Percentiles rank a stretch among this genome's conserved stretches.
Evolutionary conservation across 2,113 vertebrate genomes (phyloP).

Genomic region (Laticauda laticaudata): DNA sequence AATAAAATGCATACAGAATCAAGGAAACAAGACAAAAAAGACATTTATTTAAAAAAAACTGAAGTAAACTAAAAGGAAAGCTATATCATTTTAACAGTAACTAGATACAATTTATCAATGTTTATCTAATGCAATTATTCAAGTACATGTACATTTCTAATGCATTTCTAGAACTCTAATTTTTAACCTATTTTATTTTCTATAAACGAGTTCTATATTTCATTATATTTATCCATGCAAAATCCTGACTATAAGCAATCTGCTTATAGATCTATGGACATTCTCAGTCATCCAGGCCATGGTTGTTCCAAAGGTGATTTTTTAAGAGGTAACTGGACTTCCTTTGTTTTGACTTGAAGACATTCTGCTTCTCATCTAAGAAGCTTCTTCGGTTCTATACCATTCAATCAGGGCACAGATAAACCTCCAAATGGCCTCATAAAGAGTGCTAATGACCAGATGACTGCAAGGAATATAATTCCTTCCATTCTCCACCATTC

Average conservation of each 20-base stretch:
- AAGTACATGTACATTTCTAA: not conserved
- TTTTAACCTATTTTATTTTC: not conserved
- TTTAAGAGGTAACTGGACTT: not conserved
- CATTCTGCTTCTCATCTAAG: too few species aligned
- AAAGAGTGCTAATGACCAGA: too few species aligned
- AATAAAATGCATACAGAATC: not conserved
- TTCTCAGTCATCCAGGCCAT: not conserved
- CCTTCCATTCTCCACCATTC: too few species aligned
- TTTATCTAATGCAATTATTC: not conserved
- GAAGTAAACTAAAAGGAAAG: not conserved
- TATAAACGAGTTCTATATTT: too few species aligned
- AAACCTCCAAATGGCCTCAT: too few species aligned
- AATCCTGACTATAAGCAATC: too few species aligned
- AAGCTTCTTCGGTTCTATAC: too few species aligned
- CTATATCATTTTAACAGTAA: not conserved
- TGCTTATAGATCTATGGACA: not conserved
- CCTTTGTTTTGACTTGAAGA: too few species aligned
- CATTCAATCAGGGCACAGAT: too few species aligned
- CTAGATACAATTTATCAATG: not conserved
- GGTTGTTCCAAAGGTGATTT: not conserved
- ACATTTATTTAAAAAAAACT: not conserved
- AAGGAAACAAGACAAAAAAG: not conserved
- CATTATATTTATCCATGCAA: too few species aligned
- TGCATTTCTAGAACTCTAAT: not conserved
- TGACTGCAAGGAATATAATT: too few species aligned